Base-by-base conservation (phyloP, 2,797 vertebrate genomes). In the Sebastes matsubarae region DNA sequence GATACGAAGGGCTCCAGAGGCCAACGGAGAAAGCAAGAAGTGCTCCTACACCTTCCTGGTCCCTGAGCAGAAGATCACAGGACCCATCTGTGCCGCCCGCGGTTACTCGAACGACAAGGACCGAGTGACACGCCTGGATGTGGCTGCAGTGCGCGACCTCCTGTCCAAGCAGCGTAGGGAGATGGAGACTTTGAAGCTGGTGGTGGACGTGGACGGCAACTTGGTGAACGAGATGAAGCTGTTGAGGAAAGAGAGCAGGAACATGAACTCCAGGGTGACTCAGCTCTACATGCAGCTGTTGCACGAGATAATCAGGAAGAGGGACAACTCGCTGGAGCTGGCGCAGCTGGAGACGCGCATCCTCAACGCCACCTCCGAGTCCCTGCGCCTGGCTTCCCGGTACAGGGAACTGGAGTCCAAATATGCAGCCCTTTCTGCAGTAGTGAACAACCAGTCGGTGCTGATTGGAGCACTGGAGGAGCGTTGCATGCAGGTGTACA, bases 231-330 rank as follows among this genome's bases (percentile, higher is more conserved):
- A 99, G 94, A 98, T 99, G 57, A 99, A 99, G 92, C 89, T 99
- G 60, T 89, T 99, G 89, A 95, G 98, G 76, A 99, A 99, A 79
- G 99, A 99, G 92, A 99, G 98, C 25, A 97, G 99, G 2, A 99
- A 99, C 92, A 99, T 99, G 99, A 99, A 99, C 94, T 98, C 98
- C 0, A 95, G 99, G 0, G 99, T 99, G 22, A 99, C 99, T 2
- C 99, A 99, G 34, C 97, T 99, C 79, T 99, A 99, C 57, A 99
- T 99, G 98, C 99, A 99, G 63, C 96, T 99, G 61, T 82, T 99
- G 78, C 99, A 99, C 0, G 98, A 99, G 94, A 99, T 99, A 27
- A 99, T 99, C 78, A 96, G 99, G 14, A 99, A 99, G 88, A 94
- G 99, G 9, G 99, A 99, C 81, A 99, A 99, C 84, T 97, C 99